Conservation (phyloP, 2,888 invertebrate species). For the Rhagonycha fulva region DNA sequence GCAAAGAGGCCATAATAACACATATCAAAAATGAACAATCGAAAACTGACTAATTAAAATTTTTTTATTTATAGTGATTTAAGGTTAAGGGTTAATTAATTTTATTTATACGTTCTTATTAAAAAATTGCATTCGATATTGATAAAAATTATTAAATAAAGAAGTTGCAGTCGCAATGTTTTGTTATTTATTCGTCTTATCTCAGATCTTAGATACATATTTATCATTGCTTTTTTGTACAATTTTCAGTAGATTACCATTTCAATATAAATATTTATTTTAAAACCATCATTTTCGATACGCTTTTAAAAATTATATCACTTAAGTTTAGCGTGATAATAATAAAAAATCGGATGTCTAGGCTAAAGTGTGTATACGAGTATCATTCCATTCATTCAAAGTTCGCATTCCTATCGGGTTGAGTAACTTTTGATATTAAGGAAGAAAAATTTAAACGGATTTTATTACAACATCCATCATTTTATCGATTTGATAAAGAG, state of each 20-base stretch:
- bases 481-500: no score
- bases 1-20: constrained; percentile 43
- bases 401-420: background rate
- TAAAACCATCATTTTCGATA: background rate
- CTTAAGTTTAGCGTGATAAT: background rate
- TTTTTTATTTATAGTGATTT: background rate
- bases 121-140: background rate
- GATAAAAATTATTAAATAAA: background rate
- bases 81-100: background rate
- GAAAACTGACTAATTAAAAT: background rate
- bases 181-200: background rate
- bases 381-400: background rate
- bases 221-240: background rate
- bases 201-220: background rate
- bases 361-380: background rate
- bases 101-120: background rate
- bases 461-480: no score
- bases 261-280: background rate
- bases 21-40: constrained; percentile 36
- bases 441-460: background rate
- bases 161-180: background rate
- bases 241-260: background rate
- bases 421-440: background rate
- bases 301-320: background rate
- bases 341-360: background rate